Evolutionary conservation across 2,888 invertebrate species (phyloP), one percentile per base, ranked within the genome.

Genomic region (Endotricha flammealis): DNA sequence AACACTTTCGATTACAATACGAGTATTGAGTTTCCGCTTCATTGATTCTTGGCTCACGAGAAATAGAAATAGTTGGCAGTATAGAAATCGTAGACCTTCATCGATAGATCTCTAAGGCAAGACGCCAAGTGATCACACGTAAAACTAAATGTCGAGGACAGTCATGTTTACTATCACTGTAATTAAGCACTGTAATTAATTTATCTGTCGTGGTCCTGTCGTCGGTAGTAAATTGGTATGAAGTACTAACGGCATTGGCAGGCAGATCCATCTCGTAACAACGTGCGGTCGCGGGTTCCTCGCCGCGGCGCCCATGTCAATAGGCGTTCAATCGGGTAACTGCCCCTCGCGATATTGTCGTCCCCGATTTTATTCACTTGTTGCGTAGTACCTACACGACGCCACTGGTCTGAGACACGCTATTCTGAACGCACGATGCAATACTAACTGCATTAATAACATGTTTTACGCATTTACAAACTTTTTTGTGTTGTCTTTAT

Each of bases 221-320:
- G 45, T 40, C 34, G 25, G 16, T 11, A 41, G 40, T 39, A 39
- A 39, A 27, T 38, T 44, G 27, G 42, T n/a, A n/a, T n/a, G n/a
- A n/a, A 25, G 50, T 71, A 80, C 80, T 76, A 70, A 85, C 85
- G 77, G 79, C 48, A 73, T 57, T 42, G 87, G 87, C 43, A 70
- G 59, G 48, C 86, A 79, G 57, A 87, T 83, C 87, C 87, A 87
- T 63, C 87, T 68, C 63, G 76, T 72, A 44, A 87, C 76, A 43
- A 83, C 81, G 72, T 85, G 77, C n/a, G 85, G 86, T 29, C 87
- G 78, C 41, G 86, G 72, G 73, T 82, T 82, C 58, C 56, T 86
- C 52, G 82, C 79, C 39, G 86, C 79, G 46, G 82, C 83, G 55
- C 87, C 87, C 87, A 87, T 87, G 64, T 72, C 80, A 75, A 65